Evolutionary conservation across 2,888 invertebrate species (phyloP).

Genomic region (Machimus rusticus): DNA sequence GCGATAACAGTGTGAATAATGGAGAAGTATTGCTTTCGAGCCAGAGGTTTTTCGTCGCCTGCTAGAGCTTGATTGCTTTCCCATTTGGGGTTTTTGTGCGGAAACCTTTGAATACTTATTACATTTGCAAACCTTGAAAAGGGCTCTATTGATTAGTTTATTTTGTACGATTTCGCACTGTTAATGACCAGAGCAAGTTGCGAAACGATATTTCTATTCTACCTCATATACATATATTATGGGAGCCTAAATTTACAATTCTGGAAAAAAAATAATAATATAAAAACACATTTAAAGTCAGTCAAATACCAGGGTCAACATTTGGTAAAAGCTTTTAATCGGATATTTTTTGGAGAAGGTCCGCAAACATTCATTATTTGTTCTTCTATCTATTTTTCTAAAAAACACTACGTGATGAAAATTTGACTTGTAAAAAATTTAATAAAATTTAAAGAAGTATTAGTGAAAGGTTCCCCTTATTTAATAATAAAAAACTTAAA

Average conservation of each 20-base stretch:
- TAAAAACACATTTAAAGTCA: background rate
- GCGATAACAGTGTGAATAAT: constrained; percentile 13
- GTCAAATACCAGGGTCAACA: too few species aligned
- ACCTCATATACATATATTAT: background rate
- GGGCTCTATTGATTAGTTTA: background rate
- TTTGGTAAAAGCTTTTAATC: too few species aligned
- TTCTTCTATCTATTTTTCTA: too few species aligned
- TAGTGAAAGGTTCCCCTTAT: too few species aligned
- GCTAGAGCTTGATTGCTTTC: background rate
- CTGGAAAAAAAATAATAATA: background rate
- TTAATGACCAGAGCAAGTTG: background rate
- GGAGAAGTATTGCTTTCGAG: background rate
- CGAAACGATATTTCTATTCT: background rate
- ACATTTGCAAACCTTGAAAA: background rate
- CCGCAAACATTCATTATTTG: too few species aligned
- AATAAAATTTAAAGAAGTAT: too few species aligned
- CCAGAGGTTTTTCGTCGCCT: background rate
- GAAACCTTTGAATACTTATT: background rate
- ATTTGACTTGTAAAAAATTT: too few species aligned
- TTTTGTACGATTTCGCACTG: background rate
- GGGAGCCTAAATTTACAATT: background rate
- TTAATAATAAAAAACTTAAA: too few species aligned
- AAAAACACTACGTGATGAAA: too few species aligned
- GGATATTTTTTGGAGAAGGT: too few species aligned
- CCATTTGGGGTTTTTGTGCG: background rate